A percentile compares a stretch with the other conserved stretches of the same genome.
Conservation (phyloP, 2,113 vertebrate genomes). For the Martes martes region DNA sequence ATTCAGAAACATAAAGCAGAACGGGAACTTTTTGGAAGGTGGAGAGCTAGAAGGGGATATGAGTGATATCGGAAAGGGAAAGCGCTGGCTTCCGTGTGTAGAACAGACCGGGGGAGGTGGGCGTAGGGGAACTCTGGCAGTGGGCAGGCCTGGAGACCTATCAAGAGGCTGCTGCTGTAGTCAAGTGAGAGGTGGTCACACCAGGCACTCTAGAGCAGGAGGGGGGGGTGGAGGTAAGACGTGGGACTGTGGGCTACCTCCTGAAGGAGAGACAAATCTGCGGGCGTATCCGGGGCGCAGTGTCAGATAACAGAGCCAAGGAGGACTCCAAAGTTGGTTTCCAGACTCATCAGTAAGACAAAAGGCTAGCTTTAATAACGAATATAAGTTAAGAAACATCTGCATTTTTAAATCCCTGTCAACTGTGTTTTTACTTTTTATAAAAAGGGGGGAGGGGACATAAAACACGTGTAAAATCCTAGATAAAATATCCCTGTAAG, state of each 20-base stretch:
- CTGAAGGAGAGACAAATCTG: not conserved
- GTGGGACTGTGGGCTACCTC: not conserved
- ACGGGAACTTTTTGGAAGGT: accelerated
- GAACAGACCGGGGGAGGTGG: accelerated
- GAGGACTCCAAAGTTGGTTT: not conserved
- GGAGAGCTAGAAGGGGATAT: not conserved
- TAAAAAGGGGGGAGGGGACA: too few relatives aligned
- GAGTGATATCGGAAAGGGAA: not conserved
- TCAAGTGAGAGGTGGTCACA: accelerated
- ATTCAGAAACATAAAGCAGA: not conserved
- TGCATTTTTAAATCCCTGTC: not conserved
- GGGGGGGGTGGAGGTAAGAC: not conserved
- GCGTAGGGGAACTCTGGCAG: accelerated
- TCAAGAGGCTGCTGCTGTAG: not conserved
- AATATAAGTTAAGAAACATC: not conserved
- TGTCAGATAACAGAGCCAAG: not conserved
- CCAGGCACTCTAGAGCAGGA: accelerated
- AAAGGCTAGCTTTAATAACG: not conserved
- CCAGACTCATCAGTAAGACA: not conserved
- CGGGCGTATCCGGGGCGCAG: not conserved
- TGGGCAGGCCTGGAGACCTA: accelerated
- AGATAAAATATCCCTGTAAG: not conserved
- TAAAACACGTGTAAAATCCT: not conserved
- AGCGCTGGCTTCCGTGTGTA: not conserved
- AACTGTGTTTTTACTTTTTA: not conserved